Percentiles rank a stretch among this genome's conserved stretches.
Conservation (phyloP, 2,113 vertebrate species). For the Mystacornis crossleyi region DNA sequence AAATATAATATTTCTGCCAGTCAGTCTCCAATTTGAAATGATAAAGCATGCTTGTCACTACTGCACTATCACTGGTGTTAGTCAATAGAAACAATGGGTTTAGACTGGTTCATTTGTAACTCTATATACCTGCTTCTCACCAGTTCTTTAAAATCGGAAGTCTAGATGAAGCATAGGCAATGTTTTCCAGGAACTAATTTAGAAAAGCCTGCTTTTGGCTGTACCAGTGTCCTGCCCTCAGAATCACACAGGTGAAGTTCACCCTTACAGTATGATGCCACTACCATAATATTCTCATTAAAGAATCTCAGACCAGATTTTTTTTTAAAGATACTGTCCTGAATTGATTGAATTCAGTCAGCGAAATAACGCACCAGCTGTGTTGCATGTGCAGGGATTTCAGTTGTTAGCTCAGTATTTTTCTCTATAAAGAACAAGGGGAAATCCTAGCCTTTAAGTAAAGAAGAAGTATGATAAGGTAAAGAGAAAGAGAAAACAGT, state of each 20-base stretch:
- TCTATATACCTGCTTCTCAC: not conserved
- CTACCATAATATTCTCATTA: not conserved
- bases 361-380: not conserved
- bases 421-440: not conserved
- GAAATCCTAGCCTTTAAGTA: not conserved
- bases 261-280: not conserved
- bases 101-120: not conserved
- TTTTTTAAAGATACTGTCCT: not conserved
- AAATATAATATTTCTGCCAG: conserved; percentile 10
- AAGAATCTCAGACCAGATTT: not conserved
- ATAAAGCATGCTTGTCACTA: not conserved
- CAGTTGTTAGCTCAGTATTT: not conserved
- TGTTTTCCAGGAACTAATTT: not conserved
- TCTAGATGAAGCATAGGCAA: not conserved
- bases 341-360: not conserved
- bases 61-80: conserved; percentile 27
- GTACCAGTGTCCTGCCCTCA: not conserved
- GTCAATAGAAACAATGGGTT: not conserved
- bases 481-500: not conserved
- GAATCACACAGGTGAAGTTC: not conserved
- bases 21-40: conserved; percentile 35
- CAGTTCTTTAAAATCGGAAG: not conserved
- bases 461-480: not conserved
- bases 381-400: not conserved
- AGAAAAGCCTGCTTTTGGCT: not conserved